A percentile compares a stretch with the other conserved stretches of the same genome.
Evolutionary conservation across 2,113 vertebrate genomes (phyloP).

Genomic region (Ancistrus triradiatus): DNA sequence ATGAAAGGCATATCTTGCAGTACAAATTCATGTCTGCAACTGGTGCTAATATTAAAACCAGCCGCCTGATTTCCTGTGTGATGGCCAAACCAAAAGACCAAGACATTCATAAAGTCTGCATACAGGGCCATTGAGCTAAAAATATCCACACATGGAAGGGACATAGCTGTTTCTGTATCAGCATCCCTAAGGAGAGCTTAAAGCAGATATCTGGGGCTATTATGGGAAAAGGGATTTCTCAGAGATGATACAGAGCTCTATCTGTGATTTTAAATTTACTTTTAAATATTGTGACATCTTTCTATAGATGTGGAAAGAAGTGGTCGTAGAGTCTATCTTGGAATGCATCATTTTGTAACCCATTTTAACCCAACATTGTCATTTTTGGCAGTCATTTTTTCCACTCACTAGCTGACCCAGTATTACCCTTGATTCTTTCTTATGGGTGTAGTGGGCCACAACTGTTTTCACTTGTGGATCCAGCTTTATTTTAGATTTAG

Average conservation of each 20-base stretch:
- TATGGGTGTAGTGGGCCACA: too few species aligned
- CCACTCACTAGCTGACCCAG: too few species aligned
- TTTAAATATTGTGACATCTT: too few species aligned
- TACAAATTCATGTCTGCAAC: background rate
- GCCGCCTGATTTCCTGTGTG: slow-evolving; percentile 1
- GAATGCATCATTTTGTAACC: too few species aligned
- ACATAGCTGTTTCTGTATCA: slow-evolving; percentile 4
- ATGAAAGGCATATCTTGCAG: background rate
- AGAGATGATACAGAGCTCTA: background rate
- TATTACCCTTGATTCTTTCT: too few species aligned
- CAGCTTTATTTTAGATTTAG: too few species aligned
- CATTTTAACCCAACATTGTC: too few species aligned
- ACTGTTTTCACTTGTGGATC: too few species aligned
- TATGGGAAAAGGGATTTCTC: background rate
- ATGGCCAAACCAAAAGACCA: slow-evolving; percentile 35
- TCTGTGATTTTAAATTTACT: slow-evolving; percentile 6
- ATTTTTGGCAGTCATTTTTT: too few species aligned
- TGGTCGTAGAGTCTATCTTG: too few species aligned
- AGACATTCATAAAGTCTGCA: slow-evolving; percentile 21
- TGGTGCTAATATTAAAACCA: slow-evolving; percentile 14
- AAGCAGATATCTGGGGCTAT: background rate
- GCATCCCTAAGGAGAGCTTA: background rate
- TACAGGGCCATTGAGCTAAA: slow-evolving; percentile 20
- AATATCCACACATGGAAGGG: slow-evolving; percentile 25
- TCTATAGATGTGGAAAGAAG: too few species aligned